Evolutionary conservation across 2,888 invertebrate species (phyloP).

Genomic region (Endotricha flammealis): DNA sequence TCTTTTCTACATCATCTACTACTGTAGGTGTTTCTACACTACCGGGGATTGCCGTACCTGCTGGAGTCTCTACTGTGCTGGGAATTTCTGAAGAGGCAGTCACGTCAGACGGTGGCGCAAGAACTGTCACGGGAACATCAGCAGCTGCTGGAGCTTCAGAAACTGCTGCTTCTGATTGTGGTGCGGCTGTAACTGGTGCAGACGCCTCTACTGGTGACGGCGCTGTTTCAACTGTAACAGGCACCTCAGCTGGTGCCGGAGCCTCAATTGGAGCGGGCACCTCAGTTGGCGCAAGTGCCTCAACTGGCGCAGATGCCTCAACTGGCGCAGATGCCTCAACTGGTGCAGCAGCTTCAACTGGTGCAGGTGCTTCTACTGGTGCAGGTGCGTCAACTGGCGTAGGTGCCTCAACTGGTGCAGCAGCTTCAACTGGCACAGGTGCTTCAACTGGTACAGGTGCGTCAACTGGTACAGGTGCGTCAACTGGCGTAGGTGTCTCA

Average conservation of each 20-base stretch:
- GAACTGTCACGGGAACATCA: slow-evolving; percentile 8
- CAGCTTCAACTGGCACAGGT: slow-evolving; percentile 15
- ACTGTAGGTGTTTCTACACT: slow-evolving; percentile 27
- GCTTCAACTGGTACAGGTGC: slow-evolving; percentile 16
- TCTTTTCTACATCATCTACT: slow-evolving; percentile 21
- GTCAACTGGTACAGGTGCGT: slow-evolving; percentile 22
- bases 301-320: background rate
- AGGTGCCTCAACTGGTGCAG: background rate
- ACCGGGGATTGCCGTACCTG: slow-evolving; percentile 17
- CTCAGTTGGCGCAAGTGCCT: background rate
- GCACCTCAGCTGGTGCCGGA: slow-evolving; percentile 10
- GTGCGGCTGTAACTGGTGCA: background rate
- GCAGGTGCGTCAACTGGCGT: background rate
- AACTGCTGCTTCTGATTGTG: too few species aligned
- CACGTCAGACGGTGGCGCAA: slow-evolving; percentile 10
- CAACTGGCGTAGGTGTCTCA: slow-evolving; percentile 11
- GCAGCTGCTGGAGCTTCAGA: slow-evolving; percentile 13
- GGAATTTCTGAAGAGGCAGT: slow-evolving; percentile 14
- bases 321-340: background rate
- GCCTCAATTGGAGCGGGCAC: background rate
- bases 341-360: background rate
- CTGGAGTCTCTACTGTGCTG: slow-evolving; percentile 16
- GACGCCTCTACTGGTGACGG: background rate
- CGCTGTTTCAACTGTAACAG: slow-evolving; percentile 2
- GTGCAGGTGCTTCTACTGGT: background rate